A percentile compares a stretch with the other conserved stretches of the same genome.
Conservation (phyloP, 2,888 invertebrate species). For the Drosophila anomelani region DNA sequence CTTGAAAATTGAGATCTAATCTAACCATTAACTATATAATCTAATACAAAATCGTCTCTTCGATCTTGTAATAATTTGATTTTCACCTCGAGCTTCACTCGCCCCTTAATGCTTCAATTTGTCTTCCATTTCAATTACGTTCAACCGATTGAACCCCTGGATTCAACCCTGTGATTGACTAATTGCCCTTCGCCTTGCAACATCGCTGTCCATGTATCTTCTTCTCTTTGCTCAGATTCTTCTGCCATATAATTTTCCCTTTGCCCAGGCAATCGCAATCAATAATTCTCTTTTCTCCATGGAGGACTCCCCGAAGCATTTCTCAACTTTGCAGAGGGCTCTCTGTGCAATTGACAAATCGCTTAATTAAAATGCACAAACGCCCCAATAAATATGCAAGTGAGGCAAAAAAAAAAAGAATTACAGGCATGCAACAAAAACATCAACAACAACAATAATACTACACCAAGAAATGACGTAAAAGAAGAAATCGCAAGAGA, state of each 20-base stretch:
- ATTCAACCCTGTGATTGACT: slow-evolving; percentile 35
- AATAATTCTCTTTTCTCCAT: slow-evolving; percentile 32
- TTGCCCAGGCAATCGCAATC: slow-evolving; percentile 32
- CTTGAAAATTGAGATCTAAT: too few relatives aligned
- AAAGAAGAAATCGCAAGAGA: slow-evolving; percentile 7
- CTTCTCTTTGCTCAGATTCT: slow-evolving; percentile 10
- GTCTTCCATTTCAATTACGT: slow-evolving; percentile 23
- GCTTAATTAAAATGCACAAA: slow-evolving; percentile 77
- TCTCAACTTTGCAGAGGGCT: slow-evolving; percentile 8
- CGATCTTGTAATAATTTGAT: neutral
- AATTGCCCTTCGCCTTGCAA: slow-evolving; percentile 32
- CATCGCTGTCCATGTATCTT: slow-evolving; percentile 6
- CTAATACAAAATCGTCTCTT: neutral
- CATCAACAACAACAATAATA: neutral
- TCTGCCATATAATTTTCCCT: slow-evolving; percentile 36
- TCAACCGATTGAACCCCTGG: neutral
- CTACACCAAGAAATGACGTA: neutral
- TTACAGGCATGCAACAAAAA: slow-evolving; percentile 19
- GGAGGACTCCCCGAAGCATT: slow-evolving; percentile 30
- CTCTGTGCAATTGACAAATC: slow-evolving; percentile 69
- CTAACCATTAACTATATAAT: neutral
- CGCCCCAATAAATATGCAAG: slow-evolving; percentile 80
- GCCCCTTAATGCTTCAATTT: neutral
- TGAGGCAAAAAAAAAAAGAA: slow-evolving; percentile 16
- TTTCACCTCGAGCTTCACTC: slow-evolving; percentile 2